A percentile compares a stretch with the other conserved stretches of the same genome.
Evolutionary conservation across 2,888 invertebrate genomes (phyloP).

Genomic region (Spodoptera exigua): DNA sequence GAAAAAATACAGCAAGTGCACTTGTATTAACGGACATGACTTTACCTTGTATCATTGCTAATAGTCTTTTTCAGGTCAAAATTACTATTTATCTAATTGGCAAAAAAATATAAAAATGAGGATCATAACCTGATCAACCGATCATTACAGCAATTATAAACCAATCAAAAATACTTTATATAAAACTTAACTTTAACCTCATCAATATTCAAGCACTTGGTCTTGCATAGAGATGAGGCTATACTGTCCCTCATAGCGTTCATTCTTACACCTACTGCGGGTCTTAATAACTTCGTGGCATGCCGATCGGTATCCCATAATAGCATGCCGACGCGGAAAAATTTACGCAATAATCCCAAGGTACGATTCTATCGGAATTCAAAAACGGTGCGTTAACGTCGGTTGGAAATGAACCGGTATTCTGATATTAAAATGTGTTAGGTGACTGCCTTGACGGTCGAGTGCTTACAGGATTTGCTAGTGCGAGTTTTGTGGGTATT

Average conservation of each 20-base stretch:
- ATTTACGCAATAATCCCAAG: conserved; percentile 77
- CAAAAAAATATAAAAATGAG: no score
- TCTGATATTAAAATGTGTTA: conserved; percentile 50
- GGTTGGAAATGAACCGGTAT: conserved; percentile 56
- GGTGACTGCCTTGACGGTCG: background rate
- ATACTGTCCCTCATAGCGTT: conserved; percentile 49
- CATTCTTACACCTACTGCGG: conserved; percentile 52
- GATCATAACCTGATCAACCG: no score
- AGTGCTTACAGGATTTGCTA: no score
- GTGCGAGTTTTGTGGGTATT: no score
- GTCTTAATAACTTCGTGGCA: conserved; percentile 75
- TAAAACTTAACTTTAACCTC: conserved; percentile 34
- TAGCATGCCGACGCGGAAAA: conserved; percentile 83
- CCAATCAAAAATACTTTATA: no score
- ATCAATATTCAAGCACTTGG: conserved; percentile 35
- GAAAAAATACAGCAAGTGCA: no score
- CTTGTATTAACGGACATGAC: no score
- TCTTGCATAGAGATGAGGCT: conserved; percentile 53
- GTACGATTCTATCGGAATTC: conserved; percentile 79
- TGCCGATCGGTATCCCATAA: conserved; percentile 71
- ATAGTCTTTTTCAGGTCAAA: no score
- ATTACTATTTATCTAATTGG: no score
- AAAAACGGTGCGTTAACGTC: conserved; percentile 70
- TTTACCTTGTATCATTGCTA: no score
- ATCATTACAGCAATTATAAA: no score